Evolutionary conservation across 2,888 invertebrate genomes (phyloP).

Genomic region (Lydus trimaculatus): DNA sequence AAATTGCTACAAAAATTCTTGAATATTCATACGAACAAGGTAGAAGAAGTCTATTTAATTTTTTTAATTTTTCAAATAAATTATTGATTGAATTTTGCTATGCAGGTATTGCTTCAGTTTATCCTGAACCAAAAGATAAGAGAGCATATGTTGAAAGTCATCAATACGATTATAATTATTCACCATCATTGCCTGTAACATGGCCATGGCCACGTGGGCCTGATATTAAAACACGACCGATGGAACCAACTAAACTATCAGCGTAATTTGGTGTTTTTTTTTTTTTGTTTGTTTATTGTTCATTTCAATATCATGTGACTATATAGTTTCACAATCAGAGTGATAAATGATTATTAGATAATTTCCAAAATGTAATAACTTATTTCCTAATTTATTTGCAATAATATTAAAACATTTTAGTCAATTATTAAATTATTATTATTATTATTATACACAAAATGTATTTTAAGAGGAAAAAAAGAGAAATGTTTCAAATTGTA

Average conservation of each 20-base stretch:
- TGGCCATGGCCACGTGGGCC: constrained; percentile 67
- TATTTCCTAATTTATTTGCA: constrained; percentile 11
- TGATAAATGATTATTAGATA: constrained; percentile 11
- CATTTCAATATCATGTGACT: not conserved
- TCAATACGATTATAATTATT: constrained; percentile 82
- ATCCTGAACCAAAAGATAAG: constrained; percentile 84
- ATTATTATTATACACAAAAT: too few relatives aligned
- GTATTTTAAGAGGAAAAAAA: too few relatives aligned
- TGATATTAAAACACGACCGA: constrained; percentile 52
- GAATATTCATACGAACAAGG: constrained; percentile 82
- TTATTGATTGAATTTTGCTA: constrained; percentile 46
- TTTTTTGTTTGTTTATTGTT: too few relatives aligned
- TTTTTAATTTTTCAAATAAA: too few relatives aligned
- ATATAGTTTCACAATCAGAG: constrained; percentile 5
- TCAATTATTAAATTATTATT: not conserved
- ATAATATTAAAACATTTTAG: constrained; percentile 9
- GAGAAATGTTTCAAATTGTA: constrained; percentile 13
- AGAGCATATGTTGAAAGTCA: constrained; percentile 74
- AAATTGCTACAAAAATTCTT: constrained; percentile 82
- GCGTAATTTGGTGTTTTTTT: constrained; percentile 34
- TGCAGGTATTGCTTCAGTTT: constrained; percentile 85
- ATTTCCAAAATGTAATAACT: not conserved
- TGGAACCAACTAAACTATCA: constrained; percentile 52
- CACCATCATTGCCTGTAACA: constrained; percentile 75
- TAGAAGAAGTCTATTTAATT: too few relatives aligned